Conservation (phyloP, 1,140 invertebrate species). For the Calliphora vicina region DNA sequence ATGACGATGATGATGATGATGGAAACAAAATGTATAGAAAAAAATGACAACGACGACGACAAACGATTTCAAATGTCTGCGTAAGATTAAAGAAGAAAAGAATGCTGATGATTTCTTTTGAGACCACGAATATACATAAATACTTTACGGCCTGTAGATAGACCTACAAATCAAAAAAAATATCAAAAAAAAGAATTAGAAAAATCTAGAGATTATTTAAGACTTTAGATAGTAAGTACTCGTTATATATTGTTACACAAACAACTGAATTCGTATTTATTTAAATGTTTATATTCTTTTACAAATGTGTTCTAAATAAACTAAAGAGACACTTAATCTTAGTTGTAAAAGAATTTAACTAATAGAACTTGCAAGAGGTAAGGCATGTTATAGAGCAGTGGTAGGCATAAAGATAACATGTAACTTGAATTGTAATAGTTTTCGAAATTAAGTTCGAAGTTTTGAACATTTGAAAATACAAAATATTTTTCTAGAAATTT, state of each 20-base stretch:
- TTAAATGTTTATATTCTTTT: not conserved
- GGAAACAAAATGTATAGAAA: not conserved
- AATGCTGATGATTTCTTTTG: not conserved
- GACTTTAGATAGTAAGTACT: not conserved
- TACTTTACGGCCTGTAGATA: not conserved
- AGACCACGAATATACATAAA: not conserved
- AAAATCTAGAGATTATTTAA: not conserved
- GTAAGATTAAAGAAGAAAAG: not conserved
- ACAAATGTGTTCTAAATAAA: not conserved
- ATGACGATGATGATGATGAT: not conserved
- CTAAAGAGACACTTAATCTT: not conserved
- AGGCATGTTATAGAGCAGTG: too few species aligned
- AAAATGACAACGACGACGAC: not conserved
- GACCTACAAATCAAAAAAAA: not conserved
- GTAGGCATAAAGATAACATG: too few species aligned
- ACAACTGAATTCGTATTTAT: not conserved
- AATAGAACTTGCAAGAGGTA: too few species aligned
- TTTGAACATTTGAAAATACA: too few species aligned
- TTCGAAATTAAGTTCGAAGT: too few species aligned
- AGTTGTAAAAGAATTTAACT: not conserved
- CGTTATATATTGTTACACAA: not conserved
- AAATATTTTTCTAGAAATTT: too few species aligned
- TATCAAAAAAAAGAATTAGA: not conserved
- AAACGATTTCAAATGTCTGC: not conserved
- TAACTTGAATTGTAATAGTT: too few species aligned